phyloP scores from a whole-genome alignment of 2,113 vertebrate species.

The Elephas maximus region DNA sequence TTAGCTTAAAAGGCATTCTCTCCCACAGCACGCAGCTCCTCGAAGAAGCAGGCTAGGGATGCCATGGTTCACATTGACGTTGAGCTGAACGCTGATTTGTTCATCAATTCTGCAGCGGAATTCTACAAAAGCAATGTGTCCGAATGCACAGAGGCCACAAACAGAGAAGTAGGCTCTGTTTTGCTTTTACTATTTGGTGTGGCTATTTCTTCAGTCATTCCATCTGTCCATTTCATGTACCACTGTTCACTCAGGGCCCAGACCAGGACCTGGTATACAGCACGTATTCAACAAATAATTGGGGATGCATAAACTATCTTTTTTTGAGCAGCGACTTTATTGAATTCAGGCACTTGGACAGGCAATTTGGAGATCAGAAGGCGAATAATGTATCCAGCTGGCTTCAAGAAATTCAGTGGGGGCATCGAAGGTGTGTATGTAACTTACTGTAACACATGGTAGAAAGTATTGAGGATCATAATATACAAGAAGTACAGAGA shows the following conservation, averaged over 20 bases:
- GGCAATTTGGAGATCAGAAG: background rate
- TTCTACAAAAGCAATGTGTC: background rate
- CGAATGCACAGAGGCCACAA: background rate
- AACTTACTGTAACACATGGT: background rate
- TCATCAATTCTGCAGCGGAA: background rate
- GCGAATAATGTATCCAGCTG: background rate
- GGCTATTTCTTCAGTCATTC: background rate
- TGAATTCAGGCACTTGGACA: background rate
- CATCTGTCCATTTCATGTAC: background rate
- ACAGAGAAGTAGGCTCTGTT: background rate
- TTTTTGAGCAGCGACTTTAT: background rate
- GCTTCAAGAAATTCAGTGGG: background rate
- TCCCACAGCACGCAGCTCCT: conserved; percentile 53
- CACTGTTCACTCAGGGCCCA: background rate
- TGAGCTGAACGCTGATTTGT: background rate
- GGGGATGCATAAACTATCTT: background rate
- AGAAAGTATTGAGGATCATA: background rate
- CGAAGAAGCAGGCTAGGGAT: background rate
- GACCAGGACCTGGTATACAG: background rate
- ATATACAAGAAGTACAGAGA: background rate
- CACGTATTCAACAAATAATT: conserved; percentile 27
- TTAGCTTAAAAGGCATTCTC: conserved; percentile 89
- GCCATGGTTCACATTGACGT: background rate
- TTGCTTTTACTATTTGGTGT: background rate
- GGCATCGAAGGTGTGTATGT: background rate